Evolutionary conservation across 2,797 vertebrate genomes (phyloP).

Genomic region (Vespertilio murinus): DNA sequence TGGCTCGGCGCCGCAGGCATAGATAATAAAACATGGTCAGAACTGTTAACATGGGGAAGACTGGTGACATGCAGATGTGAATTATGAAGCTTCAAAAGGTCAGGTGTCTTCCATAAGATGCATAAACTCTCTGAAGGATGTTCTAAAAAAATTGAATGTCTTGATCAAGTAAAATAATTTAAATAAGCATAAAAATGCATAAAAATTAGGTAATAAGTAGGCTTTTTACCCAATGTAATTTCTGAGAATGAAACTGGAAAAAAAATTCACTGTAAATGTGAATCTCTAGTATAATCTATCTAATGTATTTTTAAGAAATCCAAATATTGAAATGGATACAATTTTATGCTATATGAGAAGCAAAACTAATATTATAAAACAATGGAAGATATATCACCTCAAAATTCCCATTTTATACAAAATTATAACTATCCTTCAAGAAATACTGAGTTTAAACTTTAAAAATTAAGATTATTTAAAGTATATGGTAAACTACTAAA

Average conservation of each 20-base stretch:
- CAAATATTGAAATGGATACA: slow-evolving; percentile 27
- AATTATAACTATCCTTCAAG: slow-evolving; percentile 37
- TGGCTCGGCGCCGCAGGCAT: slow-evolving; percentile 98
- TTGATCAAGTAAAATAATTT: slow-evolving; percentile 81
- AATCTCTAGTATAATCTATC: slow-evolving; percentile 33
- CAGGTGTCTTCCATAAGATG: slow-evolving; percentile 79
- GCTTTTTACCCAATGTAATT: not conserved
- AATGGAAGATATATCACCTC: slow-evolving; percentile 37
- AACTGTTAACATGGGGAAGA: slow-evolving; percentile 98
- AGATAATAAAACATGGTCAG: slow-evolving; percentile 99
- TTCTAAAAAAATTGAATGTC: slow-evolving; percentile 76
- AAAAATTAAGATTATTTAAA: slow-evolving; percentile 62
- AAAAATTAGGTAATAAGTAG: slow-evolving; percentile 59
- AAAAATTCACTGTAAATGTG: slow-evolving; percentile 45
- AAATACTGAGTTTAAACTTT: slow-evolving; percentile 54
- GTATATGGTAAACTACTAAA: not conserved
- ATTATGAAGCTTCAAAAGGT: slow-evolving; percentile 78
- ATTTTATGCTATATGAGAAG: slow-evolving; percentile 20
- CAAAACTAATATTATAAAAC: slow-evolving; percentile 30
- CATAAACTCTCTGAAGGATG: slow-evolving; percentile 78
- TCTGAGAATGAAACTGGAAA: slow-evolving; percentile 50
- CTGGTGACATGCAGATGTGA: slow-evolving; percentile 84
- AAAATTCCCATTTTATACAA: not conserved
- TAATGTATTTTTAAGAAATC: slow-evolving; percentile 61
- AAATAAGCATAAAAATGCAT: slow-evolving; percentile 63